Conservation (phyloP, 2,888 invertebrate genomes). For the Neuroscelio doddi region DNA sequence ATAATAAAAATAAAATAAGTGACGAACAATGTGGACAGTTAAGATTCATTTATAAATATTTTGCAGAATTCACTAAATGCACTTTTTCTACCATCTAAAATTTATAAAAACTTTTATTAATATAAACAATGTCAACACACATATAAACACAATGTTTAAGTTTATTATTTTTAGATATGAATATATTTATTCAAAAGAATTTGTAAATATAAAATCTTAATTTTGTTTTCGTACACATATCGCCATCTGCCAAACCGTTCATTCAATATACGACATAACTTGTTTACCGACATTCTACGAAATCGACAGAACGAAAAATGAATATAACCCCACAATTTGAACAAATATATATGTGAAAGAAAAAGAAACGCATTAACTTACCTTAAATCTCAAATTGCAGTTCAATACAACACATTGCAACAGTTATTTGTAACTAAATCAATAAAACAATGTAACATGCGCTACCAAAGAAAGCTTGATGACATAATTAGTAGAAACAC, state of each 20-base stretch:
- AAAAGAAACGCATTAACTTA: background rate
- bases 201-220: no score
- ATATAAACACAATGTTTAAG: no score
- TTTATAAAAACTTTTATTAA: no score
- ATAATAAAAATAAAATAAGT: no score
- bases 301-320: background rate
- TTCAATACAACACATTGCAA: background rate
- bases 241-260: background rate
- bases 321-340: background rate
- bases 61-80: no score
- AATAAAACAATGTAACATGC: background rate
- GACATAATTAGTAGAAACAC: background rate
- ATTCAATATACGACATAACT: background rate
- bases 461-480: background rate
- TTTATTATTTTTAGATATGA: no score
- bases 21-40: no score
- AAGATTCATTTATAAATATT: no score
- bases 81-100: no score
- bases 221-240: background rate
- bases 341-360: background rate
- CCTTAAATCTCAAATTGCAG: background rate
- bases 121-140: no score
- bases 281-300: background rate
- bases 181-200: no score
- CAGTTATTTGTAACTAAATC: background rate